phyloP scores from a whole-genome alignment of 53 echinoderm and acorn worm genomes.

The Astropecten irregularis region DNA sequence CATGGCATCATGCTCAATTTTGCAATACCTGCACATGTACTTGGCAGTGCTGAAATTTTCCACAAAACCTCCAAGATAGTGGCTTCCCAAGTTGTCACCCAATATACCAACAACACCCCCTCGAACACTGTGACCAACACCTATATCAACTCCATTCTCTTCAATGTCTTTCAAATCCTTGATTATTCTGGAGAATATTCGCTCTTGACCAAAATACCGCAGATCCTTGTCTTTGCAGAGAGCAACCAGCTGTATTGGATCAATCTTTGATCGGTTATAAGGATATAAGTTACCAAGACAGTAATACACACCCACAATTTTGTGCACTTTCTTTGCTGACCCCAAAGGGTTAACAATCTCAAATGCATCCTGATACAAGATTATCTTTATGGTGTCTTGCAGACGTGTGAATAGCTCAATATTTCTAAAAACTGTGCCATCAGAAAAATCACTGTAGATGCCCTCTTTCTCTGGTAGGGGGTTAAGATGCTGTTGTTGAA shows the following conservation, averaged over 20 bases:
- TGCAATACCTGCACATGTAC: background rate
- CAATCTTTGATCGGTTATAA: slow-evolving; percentile 44
- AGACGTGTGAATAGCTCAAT: background rate
- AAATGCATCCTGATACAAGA: slow-evolving; percentile 61
- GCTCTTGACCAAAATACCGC: background rate
- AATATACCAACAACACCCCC: slow-evolving; percentile 8
- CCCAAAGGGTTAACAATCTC: slow-evolving; percentile 58
- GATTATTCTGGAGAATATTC: slow-evolving; percentile 30
- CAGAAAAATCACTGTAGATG: slow-evolving; percentile 17
- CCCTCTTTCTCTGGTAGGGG: background rate
- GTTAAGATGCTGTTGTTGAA: slow-evolving; percentile 20
- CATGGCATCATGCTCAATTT: background rate
- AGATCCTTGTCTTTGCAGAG: slow-evolving; percentile 47
- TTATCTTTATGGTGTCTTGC: background rate
- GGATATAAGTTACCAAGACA: slow-evolving; percentile 22
- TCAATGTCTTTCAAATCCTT: slow-evolving; percentile 32
- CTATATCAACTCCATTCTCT: slow-evolving; percentile 9
- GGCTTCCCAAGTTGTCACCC: slow-evolving; percentile 49
- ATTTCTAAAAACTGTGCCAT: slow-evolving; percentile 53
- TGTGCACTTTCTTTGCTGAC: slow-evolving; percentile 54
- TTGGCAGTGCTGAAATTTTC: slow-evolving; percentile 3
- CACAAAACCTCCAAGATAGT: slow-evolving; percentile 45
- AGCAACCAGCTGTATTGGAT: slow-evolving; percentile 50
- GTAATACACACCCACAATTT: slow-evolving; percentile 37
- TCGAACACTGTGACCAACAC: background rate